These are phyloP conservation scores for Maniola hyperantus DNA, from an alignment of 2,888 invertebrate species.

Conservation along the genomic window DNA sequence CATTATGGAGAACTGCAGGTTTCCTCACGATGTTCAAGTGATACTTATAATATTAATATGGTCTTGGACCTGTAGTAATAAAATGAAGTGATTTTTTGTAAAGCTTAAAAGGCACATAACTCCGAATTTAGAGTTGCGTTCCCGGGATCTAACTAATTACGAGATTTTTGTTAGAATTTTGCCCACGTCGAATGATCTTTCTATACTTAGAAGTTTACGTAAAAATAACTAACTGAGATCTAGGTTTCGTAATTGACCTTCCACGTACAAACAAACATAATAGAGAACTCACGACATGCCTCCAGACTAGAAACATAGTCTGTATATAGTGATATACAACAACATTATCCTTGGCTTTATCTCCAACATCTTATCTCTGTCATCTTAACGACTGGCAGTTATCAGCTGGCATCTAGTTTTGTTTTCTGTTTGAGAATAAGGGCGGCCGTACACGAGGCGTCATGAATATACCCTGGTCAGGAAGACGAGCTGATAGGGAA, in stretches of 20 bases:
- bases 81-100: too few relatives aligned
- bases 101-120: too few relatives aligned
- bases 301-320: constrained; percentile 6
- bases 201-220: too few relatives aligned
- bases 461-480: not conserved
- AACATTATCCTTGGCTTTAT: constrained; percentile 32
- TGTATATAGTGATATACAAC: constrained; percentile 19
- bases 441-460: not conserved
- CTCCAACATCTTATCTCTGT: constrained; percentile 28
- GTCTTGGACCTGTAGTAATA: too few relatives aligned
- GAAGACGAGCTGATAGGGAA: too few relatives aligned
- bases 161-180: too few relatives aligned
- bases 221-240: not conserved
- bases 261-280: constrained; percentile 3
- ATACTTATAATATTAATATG: too few relatives aligned
- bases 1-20: too few relatives aligned
- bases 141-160: too few relatives aligned
- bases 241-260: constrained; percentile 14
- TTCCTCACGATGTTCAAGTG: too few relatives aligned
- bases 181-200: too few relatives aligned
- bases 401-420: constrained; percentile 20
- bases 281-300: constrained; percentile 16
- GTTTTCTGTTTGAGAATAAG: constrained; percentile 8
- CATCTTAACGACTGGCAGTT: constrained; percentile 31
- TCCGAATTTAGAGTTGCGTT: too few relatives aligned